These are phyloP conservation scores for Strigamia maritima DNA, from an alignment of 2,888 invertebrate genomes.

Conservation along the genomic window DNA sequence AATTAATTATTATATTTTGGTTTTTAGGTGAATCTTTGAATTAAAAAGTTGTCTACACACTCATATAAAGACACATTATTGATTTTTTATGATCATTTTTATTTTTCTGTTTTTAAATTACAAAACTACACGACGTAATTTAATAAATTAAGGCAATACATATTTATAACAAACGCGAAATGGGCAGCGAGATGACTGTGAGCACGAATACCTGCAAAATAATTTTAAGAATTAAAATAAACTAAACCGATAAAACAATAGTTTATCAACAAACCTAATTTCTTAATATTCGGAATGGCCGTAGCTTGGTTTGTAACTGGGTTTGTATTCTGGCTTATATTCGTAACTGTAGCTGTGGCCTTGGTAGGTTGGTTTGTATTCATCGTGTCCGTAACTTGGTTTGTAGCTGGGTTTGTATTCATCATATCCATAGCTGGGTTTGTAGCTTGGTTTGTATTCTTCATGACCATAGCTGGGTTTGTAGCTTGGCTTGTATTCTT, in stretches of 20 bases:
- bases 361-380: constrained; percentile 1
- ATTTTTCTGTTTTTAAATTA: constrained; percentile 6
- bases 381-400: constrained; percentile 30
- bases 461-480: background rate
- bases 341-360: constrained; percentile 21
- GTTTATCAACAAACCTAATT: background rate
- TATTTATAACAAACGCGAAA: constrained; percentile 7
- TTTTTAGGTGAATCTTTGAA: background rate
- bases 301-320: constrained; percentile 29
- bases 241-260: background rate
- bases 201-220: background rate
- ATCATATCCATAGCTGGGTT: constrained; percentile 14
- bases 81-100: constrained; percentile 14
- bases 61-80: background rate
- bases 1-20: background rate
- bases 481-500: constrained; percentile 23
- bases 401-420: constrained; percentile 33
- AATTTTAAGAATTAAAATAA: background rate
- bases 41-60: background rate
- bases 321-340: constrained; percentile 35
- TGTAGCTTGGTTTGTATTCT: constrained; percentile 31
- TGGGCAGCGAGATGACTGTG: constrained; percentile 24
- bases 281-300: background rate
- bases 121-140: constrained; percentile 17
- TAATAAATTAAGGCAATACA: constrained; percentile 24